phyloP scores from a whole-genome alignment of 2,797 vertebrate genomes.

The Hydrophis major region DNA sequence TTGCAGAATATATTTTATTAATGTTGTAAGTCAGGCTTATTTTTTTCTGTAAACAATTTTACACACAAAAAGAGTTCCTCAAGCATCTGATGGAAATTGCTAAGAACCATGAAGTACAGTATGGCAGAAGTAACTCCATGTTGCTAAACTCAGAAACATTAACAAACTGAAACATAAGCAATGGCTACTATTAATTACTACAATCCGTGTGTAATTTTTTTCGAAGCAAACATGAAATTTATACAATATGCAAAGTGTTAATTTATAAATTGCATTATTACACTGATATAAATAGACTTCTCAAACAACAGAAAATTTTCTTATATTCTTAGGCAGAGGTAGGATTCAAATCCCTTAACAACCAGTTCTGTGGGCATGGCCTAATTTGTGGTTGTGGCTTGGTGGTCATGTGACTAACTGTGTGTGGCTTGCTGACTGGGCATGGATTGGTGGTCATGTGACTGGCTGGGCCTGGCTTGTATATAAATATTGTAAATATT shows the following conservation, averaged over 20 bases:
- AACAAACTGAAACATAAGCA: slow-evolving; percentile 67
- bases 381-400: too few species aligned
- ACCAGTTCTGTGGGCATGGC: too few species aligned
- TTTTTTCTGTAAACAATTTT: neutral
- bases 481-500: too few species aligned
- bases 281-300: slow-evolving; percentile 57
- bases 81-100: slow-evolving; percentile 36
- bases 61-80: neutral
- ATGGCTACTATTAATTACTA: slow-evolving; percentile 68
- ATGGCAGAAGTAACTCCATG: slow-evolving; percentile 59
- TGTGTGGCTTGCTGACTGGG: too few species aligned
- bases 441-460: too few species aligned
- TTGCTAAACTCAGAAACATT: slow-evolving; percentile 66
- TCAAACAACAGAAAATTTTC: slow-evolving; percentile 59
- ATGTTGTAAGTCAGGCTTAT: neutral
- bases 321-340: slow-evolving; percentile 43
- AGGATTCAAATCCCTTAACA: too few species aligned
- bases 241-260: slow-evolving; percentile 59
- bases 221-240: slow-evolving; percentile 61
- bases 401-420: too few species aligned
- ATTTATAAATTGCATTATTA: slow-evolving; percentile 64
- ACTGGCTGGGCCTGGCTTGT: too few species aligned
- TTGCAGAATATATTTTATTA: slow-evolving; percentile 11
- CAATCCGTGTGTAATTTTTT: slow-evolving; percentile 63
- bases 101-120: slow-evolving; percentile 37